Percentiles rank a stretch among this genome's conserved stretches.
Evolutionary conservation across 1,140 invertebrate genomes (phyloP).

Genomic region (Hypothenemus hampei): DNA sequence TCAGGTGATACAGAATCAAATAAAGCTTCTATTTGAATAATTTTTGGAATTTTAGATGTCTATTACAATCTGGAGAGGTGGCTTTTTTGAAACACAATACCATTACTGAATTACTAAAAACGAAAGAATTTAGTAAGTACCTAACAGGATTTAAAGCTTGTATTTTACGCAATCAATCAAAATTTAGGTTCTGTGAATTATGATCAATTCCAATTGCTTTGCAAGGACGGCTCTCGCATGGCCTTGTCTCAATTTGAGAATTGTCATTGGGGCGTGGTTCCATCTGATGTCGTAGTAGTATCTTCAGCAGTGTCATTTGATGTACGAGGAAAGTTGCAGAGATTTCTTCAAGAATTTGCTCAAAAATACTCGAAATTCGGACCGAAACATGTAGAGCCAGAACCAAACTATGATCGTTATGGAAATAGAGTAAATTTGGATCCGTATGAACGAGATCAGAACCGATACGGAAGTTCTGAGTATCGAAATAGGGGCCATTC

Average conservation of each 20-base stretch:
- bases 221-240: slow-evolving; percentile 71
- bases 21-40: neutral
- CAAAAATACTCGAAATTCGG: slow-evolving; percentile 28
- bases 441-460: neutral
- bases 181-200: slow-evolving; percentile 3
- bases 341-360: slow-evolving; percentile 53
- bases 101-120: slow-evolving; percentile 62
- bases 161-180: neutral
- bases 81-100: slow-evolving; percentile 90
- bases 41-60: slow-evolving; percentile 53
- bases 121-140: slow-evolving; percentile 50
- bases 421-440: slow-evolving; percentile 3
- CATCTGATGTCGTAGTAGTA: slow-evolving; percentile 82
- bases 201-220: slow-evolving; percentile 79
- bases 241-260: slow-evolving; percentile 64
- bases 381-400: neutral
- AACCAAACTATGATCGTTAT: slow-evolving; percentile 13
- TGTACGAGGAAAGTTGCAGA: slow-evolving; percentile 56
- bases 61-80: slow-evolving; percentile 82
- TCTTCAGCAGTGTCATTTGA: slow-evolving; percentile 67
- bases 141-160: neutral
- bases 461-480: neutral
- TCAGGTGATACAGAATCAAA: slow-evolving; percentile 45
- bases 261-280: slow-evolving; percentile 87
- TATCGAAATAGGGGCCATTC: neutral